Conservation (phyloP, 92 coral and sea anemone species). For the Parazoanthus swiftii region DNA sequence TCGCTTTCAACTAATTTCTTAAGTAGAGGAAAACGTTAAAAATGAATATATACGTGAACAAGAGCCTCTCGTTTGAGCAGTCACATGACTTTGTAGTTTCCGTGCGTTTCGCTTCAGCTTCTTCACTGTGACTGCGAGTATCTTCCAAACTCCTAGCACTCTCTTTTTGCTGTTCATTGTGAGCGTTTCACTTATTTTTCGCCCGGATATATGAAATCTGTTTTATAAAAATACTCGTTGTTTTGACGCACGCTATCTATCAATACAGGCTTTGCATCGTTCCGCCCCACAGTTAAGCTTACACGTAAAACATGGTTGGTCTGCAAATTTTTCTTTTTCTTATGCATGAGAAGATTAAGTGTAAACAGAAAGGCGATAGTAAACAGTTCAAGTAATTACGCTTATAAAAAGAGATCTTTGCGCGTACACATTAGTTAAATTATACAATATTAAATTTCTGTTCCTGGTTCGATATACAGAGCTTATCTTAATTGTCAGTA, state of each 20-base stretch:
- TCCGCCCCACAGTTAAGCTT: neutral
- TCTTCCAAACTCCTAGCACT: neutral
- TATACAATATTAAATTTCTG: neutral
- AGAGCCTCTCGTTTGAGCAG: neutral
- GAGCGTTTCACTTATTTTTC: neutral
- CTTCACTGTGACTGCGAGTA: no score
- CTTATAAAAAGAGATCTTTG: neutral
- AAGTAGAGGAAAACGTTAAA: neutral
- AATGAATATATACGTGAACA: no score
- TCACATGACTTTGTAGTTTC: neutral
- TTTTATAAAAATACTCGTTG: neutral
- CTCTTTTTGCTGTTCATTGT: neutral
- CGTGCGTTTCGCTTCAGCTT: neutral
- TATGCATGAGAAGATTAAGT: neutral
- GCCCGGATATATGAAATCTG: neutral
- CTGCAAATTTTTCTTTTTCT: neutral
- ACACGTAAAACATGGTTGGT: neutral
- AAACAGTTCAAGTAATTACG: no score
- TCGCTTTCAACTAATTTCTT: neutral
- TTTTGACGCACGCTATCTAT: neutral
- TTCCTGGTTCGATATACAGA: neutral
- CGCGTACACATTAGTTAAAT: neutral
- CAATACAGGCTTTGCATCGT: neutral
- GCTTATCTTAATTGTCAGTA: neutral
- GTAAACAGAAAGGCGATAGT: neutral